phyloP scores from a whole-genome alignment of 2,888 invertebrate species.

The Fragum fragum region DNA sequence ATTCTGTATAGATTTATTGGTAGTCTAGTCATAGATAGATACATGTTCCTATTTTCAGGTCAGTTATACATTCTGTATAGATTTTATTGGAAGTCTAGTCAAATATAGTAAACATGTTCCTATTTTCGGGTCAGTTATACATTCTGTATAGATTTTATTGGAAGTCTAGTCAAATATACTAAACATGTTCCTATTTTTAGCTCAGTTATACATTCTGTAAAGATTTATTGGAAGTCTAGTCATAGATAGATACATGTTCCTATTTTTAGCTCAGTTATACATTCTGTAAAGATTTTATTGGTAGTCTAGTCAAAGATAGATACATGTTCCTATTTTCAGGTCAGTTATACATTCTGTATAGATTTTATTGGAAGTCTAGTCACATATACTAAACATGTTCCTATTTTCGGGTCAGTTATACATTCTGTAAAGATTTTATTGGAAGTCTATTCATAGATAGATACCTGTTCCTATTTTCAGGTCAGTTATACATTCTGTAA shows the following conservation, averaged over 20 bases:
- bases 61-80: slow-evolving; percentile 88
- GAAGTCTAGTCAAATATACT: slow-evolving; percentile 87
- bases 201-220: slow-evolving; percentile 89
- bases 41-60: slow-evolving; percentile 70
- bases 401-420: too few relatives aligned
- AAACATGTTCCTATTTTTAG: too few relatives aligned
- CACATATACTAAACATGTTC: slow-evolving; percentile 87
- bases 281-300: slow-evolving; percentile 89
- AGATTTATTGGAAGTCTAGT: slow-evolving; percentile 88
- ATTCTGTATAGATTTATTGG: slow-evolving; percentile 89
- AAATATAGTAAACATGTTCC: too few relatives aligned
- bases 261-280: slow-evolving; percentile 89
- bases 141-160: slow-evolving; percentile 89
- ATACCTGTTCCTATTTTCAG: slow-evolving; percentile 79
- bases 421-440: slow-evolving; percentile 89
- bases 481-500: slow-evolving; percentile 88
- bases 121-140: slow-evolving; percentile 89
- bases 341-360: slow-evolving; percentile 89
- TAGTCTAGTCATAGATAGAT: slow-evolving; percentile 87
- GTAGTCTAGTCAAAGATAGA: slow-evolving; percentile 87
- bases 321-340: too few relatives aligned
- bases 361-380: slow-evolving; percentile 88
- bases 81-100: slow-evolving; percentile 88
- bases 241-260: slow-evolving; percentile 87
- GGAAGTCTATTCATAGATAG: slow-evolving; percentile 87